Evolutionary conservation across 92 coral and sea anemone genomes (phyloP), one percentile per base, ranked within the genome.

Genomic region (Porites rus): DNA sequence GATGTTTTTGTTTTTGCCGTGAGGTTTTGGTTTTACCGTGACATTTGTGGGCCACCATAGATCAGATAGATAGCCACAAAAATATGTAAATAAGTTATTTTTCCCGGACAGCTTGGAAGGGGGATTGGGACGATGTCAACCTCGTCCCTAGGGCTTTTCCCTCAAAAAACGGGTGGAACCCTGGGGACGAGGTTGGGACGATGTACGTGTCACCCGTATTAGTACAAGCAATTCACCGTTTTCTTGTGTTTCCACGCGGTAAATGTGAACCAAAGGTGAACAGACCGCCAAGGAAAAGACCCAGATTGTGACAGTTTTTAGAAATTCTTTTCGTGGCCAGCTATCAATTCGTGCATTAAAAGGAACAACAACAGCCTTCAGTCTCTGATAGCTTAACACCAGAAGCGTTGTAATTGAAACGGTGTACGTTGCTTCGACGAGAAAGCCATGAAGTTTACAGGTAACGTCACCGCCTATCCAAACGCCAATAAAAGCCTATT

Each of bases 351-450:
- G 67, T 0, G 91, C 20, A 13, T 31, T 71, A 12, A 88, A 78
- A 4, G 91, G 91, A 18, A 51, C 87, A 1, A 82, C 82, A 8
- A 75, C 14, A 3, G 87, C 91, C 58, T 59, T 82, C 4, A 53
- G 65, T 64, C 87, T 31, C 56, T 88, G 81, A 51, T 68, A 60
- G 16, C 87, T 78, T 24, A 88, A 65, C 21, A 82, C 14, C 20
- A 88, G 74, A 20, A 88, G 87, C 17, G 91, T 88, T 9, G 74
- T 71, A 14, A 88, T 82, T 1, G 91, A 88, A 46, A 83, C 54
- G 10, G 91, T 81, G 71, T 88, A 88, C 22, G 83, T 72, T 19
- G 91, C 69, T 53, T 88, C 91, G 54, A 88, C 71, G 25, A 88
- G 77, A 56, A 88, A 88, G 19, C 91, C 87, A 1, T 88, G 87